A percentile compares a stretch with the other conserved stretches of the same genome.
Conservation (phyloP, 2,888 invertebrate genomes). For the Microctonus brassicae region DNA sequence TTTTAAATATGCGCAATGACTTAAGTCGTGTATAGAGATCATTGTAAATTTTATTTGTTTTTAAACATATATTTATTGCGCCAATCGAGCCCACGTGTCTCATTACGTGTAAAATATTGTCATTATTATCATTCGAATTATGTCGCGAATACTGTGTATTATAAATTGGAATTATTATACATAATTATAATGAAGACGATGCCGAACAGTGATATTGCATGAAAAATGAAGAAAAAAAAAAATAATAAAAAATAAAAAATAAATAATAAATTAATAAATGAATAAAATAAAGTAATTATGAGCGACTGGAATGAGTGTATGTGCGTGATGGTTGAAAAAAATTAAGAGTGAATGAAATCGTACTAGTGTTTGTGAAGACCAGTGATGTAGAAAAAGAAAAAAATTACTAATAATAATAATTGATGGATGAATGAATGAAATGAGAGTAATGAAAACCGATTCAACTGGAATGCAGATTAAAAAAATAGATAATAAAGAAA, state of each 20-base stretch:
- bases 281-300: constrained; percentile 32
- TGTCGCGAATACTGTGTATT: constrained; percentile 65
- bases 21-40: constrained; percentile 50
- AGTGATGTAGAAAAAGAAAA: constrained; percentile 45
- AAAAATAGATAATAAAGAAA: too few species aligned
- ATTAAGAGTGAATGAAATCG: constrained; percentile 36
- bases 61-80: constrained; percentile 65
- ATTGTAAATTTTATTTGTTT: constrained; percentile 68
- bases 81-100: constrained; percentile 61
- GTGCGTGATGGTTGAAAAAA: constrained; percentile 35
- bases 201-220: constrained; percentile 48
- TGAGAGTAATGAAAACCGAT: constrained; percentile 37
- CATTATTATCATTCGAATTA: constrained; percentile 67
- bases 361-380: constrained; percentile 23
- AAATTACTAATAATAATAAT: constrained; percentile 20
- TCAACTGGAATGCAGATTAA: constrained; percentile 29
- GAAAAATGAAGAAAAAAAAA: too few species aligned
- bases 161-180: constrained; percentile 53
- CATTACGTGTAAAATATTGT: constrained; percentile 68
- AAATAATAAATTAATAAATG: too few species aligned
- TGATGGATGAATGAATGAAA: constrained; percentile 19
- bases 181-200: constrained; percentile 38
- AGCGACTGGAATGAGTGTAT: neutral
- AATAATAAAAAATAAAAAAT: too few species aligned
- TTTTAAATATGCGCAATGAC: neutral